Base-by-base conservation (phyloP, 2,888 invertebrate species). In the Ophion obscuratus region DNA sequence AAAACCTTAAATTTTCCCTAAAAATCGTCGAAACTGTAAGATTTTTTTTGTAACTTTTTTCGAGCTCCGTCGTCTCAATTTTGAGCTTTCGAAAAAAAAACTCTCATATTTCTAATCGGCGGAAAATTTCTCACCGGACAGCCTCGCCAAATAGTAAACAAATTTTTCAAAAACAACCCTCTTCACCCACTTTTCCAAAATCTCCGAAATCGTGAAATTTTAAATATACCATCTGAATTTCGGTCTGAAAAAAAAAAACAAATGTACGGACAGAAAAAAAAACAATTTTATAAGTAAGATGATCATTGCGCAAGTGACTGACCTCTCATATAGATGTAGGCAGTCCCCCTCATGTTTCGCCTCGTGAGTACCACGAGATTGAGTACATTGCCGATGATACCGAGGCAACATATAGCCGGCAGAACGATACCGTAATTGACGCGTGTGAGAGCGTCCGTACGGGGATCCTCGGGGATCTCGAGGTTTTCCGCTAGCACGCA, bases 301-400 rank as follows among this genome's bases (percentile, higher is more conserved):
- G 5, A 24, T 53, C 5, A 57, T 57, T 10, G 4, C n/a, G n/a
- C 40, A 64, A 10, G 53, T 31, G 14, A 94, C 95, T 95, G 92
- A 97, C 97, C 96, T 94, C 96, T 94, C 96, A 97, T 97, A 94
- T 97, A 97, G 92, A 97, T 96, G 93, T 97, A 97, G 62, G 97
- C 97, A 0, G 97, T 96, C 64, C 97, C 97, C 89, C 97, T 96
- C 96, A 97, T 96, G 89, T 97, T 97, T 86, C 96, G 96, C 85
- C 97, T 95, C 62, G 97, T 97, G 85, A 97, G 95, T 27, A 97
- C 97, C 89, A 97, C 95, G 88, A 97, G 95, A 94, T 97, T 97
- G 88, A 97, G 95, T 62, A 97, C 95, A 93, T 97, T 97, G 66
- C 97, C 97, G 80, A 97, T 95, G 90, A 97, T 97, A 70, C 97